These are phyloP conservation scores for Cheirogaleus medius DNA, from an alignment of 2,113 vertebrate species.

Conservation along the genomic window DNA sequence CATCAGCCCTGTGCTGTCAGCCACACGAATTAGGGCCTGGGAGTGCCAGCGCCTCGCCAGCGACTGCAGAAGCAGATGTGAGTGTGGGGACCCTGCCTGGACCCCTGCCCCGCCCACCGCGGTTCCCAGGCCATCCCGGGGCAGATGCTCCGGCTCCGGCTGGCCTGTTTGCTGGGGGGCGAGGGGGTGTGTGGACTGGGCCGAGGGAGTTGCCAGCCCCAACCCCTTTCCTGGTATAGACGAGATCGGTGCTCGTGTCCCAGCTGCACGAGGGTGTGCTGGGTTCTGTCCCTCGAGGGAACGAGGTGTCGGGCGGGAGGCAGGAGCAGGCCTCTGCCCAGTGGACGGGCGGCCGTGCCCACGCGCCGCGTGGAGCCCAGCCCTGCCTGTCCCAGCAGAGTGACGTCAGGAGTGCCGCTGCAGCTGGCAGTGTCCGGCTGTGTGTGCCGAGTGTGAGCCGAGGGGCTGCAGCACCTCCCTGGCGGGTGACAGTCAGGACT, in stretches of 20 bases:
- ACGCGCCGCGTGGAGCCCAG: fast-evolving
- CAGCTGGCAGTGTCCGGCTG: fast-evolving
- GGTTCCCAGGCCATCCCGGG: neutral
- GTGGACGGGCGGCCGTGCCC: neutral
- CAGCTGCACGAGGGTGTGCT: no score
- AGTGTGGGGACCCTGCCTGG: neutral
- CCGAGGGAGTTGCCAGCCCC: neutral
- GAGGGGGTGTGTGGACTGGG: no score
- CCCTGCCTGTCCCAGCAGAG: neutral
- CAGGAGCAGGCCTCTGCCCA: neutral
- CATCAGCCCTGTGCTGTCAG: neutral
- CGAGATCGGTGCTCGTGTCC: neutral
- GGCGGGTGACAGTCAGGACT: neutral
- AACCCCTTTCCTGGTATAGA: neutral
- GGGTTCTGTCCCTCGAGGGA: neutral
- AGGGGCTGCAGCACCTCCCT: neutral
- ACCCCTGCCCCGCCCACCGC: neutral
- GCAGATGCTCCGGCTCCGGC: neutral
- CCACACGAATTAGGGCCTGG: neutral
- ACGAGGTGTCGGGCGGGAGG: neutral
- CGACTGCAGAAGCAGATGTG: neutral
- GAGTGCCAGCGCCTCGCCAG: neutral
- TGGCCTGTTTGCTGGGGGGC: neutral
- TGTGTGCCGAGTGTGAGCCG: neutral
- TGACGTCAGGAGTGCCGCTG: neutral